Evolutionary conservation across 1,140 invertebrate genomes (phyloP).

Genomic region (Calliphora vicina): DNA sequence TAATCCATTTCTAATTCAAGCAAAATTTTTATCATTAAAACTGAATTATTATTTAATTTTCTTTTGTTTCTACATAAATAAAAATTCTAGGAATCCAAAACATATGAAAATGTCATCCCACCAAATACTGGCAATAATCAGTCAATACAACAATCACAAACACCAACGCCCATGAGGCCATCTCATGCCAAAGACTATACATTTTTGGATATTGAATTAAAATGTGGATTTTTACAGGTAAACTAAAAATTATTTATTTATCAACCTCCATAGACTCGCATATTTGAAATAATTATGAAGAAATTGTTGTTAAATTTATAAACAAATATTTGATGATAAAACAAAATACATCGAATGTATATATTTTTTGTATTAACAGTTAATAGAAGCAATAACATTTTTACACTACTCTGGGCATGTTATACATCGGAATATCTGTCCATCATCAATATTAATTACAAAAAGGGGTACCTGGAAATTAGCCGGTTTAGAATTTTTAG

Average conservation of each 20-base stretch:
- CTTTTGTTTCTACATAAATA: conserved; percentile 18
- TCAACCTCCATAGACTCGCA: too few relatives aligned
- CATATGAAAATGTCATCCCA: conserved; percentile 60
- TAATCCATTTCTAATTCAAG: too few relatives aligned
- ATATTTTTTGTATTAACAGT: conserved; percentile 68
- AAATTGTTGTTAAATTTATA: too few relatives aligned
- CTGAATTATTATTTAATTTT: not conserved
- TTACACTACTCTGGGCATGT: conserved; percentile 85
- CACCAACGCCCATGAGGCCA: conserved; percentile 63
- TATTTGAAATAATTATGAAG: too few relatives aligned
- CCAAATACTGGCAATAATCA: conserved; percentile 59
- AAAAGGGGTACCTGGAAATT: conserved; percentile 96
- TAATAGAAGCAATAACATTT: conserved; percentile 92
- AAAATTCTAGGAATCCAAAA: conserved; percentile 53
- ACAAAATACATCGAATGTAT: too few relatives aligned
- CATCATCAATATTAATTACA: conserved; percentile 92
- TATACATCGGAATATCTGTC: conserved; percentile 93
- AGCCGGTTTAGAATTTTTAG: conserved; percentile 91
- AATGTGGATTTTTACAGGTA: conserved; percentile 92
- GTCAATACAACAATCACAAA: conserved; percentile 56
- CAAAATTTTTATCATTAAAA: not conserved
- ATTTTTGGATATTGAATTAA: conserved; percentile 91
- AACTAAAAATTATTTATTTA: too few relatives aligned
- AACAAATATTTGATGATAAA: too few relatives aligned
- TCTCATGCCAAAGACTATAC: conserved; percentile 79